Evolutionary conservation across 2,113 vertebrate genomes (phyloP).

Genomic region (Alethe diademata): DNA sequence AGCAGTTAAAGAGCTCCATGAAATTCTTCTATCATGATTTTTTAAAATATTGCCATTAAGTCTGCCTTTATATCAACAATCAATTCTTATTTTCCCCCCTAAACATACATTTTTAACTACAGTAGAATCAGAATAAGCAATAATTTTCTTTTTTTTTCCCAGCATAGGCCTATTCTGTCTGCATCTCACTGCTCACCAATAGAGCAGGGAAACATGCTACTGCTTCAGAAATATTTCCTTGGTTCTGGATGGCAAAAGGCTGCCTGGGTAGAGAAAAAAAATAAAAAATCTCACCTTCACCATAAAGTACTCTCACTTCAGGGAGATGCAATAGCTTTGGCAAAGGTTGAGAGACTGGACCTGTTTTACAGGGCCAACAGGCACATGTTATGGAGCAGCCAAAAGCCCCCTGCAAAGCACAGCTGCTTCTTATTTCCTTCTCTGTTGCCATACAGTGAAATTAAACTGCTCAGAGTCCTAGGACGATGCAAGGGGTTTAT

Average conservation of each 20-base stretch:
- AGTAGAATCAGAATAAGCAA: background rate
- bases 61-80: background rate
- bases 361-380: background rate
- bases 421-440: background rate
- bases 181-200: background rate
- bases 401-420: background rate
- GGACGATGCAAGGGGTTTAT: background rate
- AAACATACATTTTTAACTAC: background rate
- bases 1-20: background rate
- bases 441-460: background rate
- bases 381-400: fast-evolving
- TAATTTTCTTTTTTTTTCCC: background rate
- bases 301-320: background rate
- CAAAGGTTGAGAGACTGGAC: background rate
- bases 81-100: background rate
- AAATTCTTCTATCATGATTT: background rate
- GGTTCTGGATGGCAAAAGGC: background rate
- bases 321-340: background rate
- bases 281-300: background rate
- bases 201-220: background rate
- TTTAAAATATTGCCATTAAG: background rate
- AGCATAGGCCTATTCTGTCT: background rate
- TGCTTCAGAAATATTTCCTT: background rate
- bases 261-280: background rate
- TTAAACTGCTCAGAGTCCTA: background rate